Percentiles rank a stretch among this genome's conserved stretches.
phyloP scores from a whole-genome alignment of 2,797 vertebrate species.

The Schizopygopsis pylzovi region DNA sequence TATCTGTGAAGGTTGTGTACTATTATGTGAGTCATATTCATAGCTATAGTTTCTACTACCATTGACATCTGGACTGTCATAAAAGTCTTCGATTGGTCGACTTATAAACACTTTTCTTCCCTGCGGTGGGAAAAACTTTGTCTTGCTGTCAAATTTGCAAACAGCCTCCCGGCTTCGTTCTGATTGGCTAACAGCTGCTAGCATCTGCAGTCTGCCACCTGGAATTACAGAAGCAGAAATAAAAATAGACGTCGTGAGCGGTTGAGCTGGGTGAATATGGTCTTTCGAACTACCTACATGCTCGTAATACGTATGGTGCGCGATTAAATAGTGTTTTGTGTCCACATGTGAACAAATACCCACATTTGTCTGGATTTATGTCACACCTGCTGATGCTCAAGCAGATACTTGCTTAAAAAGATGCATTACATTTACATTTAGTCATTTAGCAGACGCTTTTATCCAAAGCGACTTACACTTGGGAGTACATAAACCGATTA shows the following conservation, averaged over 20 bases:
- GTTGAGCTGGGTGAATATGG: neutral
- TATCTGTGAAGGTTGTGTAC: neutral
- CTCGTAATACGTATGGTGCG: neutral
- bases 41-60: slow-evolving; percentile 14
- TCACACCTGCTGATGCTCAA: slow-evolving; percentile 30
- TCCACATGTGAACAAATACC: slow-evolving; percentile 2
- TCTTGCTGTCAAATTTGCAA: slow-evolving; percentile 15
- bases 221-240: slow-evolving; percentile 17
- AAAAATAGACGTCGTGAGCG: slow-evolving; percentile 17
- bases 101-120: slow-evolving; percentile 5
- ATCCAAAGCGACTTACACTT: too few relatives aligned
- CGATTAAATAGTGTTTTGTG: slow-evolving; percentile 1
- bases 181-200: slow-evolving; percentile 33
- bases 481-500: too few relatives aligned
- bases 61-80: slow-evolving; percentile 27
- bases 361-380: neutral
- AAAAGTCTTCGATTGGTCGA: slow-evolving; percentile 5
- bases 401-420: slow-evolving; percentile 18
- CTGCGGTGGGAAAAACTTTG: neutral
- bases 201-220: slow-evolving; percentile 5
- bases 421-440: too few relatives aligned
- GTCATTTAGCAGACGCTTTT: too few relatives aligned
- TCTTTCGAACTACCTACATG: neutral
- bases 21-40: slow-evolving; percentile 31
- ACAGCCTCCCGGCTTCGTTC: neutral